Evolutionary conservation across 2,888 invertebrate genomes (phyloP).

Genomic region (Mellilla xanthometata): DNA sequence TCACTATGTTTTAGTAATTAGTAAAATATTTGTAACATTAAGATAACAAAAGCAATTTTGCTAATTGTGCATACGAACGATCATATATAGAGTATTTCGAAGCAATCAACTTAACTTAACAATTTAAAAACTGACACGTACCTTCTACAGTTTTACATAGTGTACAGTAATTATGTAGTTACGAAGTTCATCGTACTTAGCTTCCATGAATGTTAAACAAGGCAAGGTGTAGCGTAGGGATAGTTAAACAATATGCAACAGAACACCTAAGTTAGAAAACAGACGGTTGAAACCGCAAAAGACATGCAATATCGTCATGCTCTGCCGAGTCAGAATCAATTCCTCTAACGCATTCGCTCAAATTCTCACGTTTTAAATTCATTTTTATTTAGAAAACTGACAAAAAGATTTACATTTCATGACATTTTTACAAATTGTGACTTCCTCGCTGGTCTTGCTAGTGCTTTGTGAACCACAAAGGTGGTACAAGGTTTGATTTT

Average conservation of each 20-base stretch:
- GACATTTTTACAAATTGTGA: too few species aligned
- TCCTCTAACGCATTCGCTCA: conserved; percentile 35
- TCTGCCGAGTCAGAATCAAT: conserved; percentile 40
- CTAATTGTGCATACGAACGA: too few species aligned
- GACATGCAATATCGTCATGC: conserved; percentile 59
- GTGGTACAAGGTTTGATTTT: too few species aligned
- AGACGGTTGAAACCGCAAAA: conserved; percentile 44
- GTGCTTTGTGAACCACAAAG: too few species aligned
- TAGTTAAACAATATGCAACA: conserved; percentile 25
- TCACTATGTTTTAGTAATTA: too few species aligned
- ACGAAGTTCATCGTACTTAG: conserved; percentile 13
- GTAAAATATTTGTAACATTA: too few species aligned
- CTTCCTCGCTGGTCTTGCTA: too few species aligned
- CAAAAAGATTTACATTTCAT: too few species aligned
- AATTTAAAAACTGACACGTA: too few species aligned
- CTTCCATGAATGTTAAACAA: conserved; percentile 10
- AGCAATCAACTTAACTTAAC: too few species aligned
- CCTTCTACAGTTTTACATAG: neutral
- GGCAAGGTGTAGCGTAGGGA: conserved; percentile 8
- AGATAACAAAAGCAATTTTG: too few species aligned
- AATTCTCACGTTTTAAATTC: conserved; percentile 11
- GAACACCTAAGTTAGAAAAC: conserved; percentile 45
- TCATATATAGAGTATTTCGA: too few species aligned
- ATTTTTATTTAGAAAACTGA: neutral
- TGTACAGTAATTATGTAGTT: conserved; percentile 6